phyloP scores from a whole-genome alignment of 1,140 invertebrate species.

The Adoxophyes honmai region DNA sequence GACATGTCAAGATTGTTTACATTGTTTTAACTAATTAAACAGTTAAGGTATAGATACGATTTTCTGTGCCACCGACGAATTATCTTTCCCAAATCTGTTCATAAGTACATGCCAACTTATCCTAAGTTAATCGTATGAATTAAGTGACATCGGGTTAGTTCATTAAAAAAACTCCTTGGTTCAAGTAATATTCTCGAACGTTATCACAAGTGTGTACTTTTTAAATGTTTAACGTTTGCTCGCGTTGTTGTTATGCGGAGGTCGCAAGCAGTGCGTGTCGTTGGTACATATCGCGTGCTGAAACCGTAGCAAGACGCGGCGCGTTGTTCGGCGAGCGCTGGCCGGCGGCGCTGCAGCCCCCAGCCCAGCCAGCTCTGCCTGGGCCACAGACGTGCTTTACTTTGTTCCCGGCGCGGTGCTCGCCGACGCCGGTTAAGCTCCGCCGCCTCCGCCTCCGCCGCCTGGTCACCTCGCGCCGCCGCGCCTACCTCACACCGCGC shows the following conservation, averaged over 20 bases:
- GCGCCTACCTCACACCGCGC: slow-evolving; percentile 53
- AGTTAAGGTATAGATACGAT: no score
- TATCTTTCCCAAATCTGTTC: no score
- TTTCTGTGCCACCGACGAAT: no score
- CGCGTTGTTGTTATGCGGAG: slow-evolving; percentile 16
- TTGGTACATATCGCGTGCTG: slow-evolving; percentile 68
- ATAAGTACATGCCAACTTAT: no score
- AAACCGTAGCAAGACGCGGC: slow-evolving; percentile 38
- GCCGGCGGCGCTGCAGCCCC: slow-evolving; percentile 36
- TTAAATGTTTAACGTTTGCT: no score
- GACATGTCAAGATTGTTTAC: no score
- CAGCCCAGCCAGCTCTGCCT: slow-evolving; percentile 31
- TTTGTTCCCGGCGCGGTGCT: slow-evolving; percentile 48
- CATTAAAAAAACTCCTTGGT: no score
- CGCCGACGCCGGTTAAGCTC: slow-evolving; percentile 21
- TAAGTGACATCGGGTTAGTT: no score
- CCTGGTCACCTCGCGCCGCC: slow-evolving; percentile 36
- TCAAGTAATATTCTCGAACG: no score
- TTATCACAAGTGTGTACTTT: no score
- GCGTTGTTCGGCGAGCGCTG: slow-evolving; percentile 28
- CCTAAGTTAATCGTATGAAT: no score
- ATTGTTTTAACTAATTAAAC: no score
- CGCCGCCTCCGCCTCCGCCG: slow-evolving; percentile 37
- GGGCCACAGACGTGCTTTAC: slow-evolving; percentile 34
- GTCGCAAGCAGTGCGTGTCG: slow-evolving; percentile 50